Percentiles rank a stretch among this genome's conserved stretches.
Evolutionary conservation across 2,113 vertebrate species (phyloP).

Genomic region (Pan paniscus): DNA sequence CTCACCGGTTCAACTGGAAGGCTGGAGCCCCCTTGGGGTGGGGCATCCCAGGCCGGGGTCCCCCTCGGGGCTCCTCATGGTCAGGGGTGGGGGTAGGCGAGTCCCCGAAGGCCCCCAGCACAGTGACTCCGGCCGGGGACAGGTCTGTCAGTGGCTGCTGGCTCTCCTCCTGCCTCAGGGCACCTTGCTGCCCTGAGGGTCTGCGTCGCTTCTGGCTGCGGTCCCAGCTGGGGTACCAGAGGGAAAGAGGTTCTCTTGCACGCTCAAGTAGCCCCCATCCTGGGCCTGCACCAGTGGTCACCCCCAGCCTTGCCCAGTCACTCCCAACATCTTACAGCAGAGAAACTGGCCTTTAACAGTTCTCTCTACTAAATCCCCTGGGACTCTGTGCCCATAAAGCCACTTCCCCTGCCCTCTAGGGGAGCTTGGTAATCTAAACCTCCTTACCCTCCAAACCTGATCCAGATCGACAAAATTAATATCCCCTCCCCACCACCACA

Average conservation of each 20-base stretch:
- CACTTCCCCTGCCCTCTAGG: background rate
- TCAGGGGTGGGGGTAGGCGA: slow-evolving; percentile 80
- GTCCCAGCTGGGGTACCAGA: slow-evolving; percentile 83
- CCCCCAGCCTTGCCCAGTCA: background rate
- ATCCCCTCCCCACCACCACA: background rate
- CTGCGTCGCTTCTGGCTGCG: slow-evolving; percentile 87
- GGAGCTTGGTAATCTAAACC: background rate
- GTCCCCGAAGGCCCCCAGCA: slow-evolving; percentile 85
- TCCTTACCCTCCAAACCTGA: background rate
- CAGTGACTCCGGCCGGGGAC: slow-evolving; percentile 86
- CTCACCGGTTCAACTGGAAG: slow-evolving; percentile 89
- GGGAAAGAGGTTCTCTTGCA: background rate
- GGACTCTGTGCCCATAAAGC: background rate
- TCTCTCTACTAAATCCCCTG: background rate
- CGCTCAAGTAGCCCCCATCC: background rate
- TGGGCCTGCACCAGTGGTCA: background rate
- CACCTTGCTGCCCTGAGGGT: slow-evolving; percentile 85
- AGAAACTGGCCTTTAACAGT: background rate
- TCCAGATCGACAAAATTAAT: background rate
- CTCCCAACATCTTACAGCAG: background rate
- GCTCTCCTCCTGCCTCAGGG: slow-evolving; percentile 86
- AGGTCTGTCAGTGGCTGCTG: slow-evolving; percentile 88
- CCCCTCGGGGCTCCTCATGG: slow-evolving; percentile 79
- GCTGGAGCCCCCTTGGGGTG: slow-evolving; percentile 79
- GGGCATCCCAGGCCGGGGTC: slow-evolving; percentile 74